Base-by-base conservation (phyloP, 2,797 vertebrate genomes). In the Chelonia mydas region DNA sequence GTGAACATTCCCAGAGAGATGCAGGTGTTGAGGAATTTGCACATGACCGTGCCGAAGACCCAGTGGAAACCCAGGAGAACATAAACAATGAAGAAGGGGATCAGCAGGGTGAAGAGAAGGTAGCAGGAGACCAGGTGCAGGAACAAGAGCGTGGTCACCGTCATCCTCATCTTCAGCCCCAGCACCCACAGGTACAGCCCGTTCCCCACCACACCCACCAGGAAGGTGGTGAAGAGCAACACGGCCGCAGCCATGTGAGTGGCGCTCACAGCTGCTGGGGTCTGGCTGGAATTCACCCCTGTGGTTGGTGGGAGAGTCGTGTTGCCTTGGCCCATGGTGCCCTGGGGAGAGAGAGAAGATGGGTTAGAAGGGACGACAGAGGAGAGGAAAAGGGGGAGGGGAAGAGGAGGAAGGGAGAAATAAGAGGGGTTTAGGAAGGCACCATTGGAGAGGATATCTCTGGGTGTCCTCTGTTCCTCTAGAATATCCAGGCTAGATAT, bases 31-130 rank as follows among this genome's bases (percentile, higher is more conserved):
- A 96, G 16, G 33, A 96, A 3, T 45, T 98, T 97, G 86, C 97
- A 98, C 53, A 92, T 57, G 45, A 54, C 49, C 3, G 5, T 92
- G 57, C 96, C 97, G 54, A 97, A 97, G n/a, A 53, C 81, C 97
- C 97, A 98, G 54, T 90, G 90, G 25, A 12, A 57, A 41, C 84
- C 54, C 28, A 87, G 87, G 80, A 97, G 65, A 49, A 47, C 27
- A 68, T 93, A 85, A 41, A 45, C 83, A 12, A 88, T 87, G 8
- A 94, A 16, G 76, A 98, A 96, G 28, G 96, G 97, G 8, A 97
- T 7, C 55, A 57, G 55, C 55, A 57, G 25, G 55, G 55, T 57
- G 55, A 57, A 57, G 55, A 57, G 25, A 17, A 84, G 54, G 25
- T 89, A 82, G 49, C 88, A 95, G 31, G 86, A 93, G 55, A 97